Percentiles rank a stretch among this genome's conserved stretches.
Conservation (phyloP, 2,888 invertebrate genomes). For the Chymomyza caudatula region DNA sequence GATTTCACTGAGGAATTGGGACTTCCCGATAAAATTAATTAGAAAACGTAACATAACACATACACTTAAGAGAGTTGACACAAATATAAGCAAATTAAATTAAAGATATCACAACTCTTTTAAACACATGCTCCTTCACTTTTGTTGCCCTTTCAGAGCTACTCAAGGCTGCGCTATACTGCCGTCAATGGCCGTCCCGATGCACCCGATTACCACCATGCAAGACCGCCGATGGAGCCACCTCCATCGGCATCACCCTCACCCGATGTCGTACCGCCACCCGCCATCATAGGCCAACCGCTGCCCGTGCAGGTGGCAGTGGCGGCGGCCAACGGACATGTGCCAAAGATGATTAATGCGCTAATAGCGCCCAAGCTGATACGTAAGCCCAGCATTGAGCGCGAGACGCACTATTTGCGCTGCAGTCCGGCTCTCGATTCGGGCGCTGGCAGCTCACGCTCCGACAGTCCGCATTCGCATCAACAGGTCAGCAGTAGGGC, state of each 20-base stretch:
- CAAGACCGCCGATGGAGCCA: slow-evolving; percentile 74
- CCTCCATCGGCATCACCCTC: slow-evolving; percentile 73
- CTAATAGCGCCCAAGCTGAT: slow-evolving; percentile 86
- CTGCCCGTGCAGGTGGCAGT: slow-evolving; percentile 44
- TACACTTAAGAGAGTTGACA: not conserved
- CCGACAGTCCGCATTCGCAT: slow-evolving; percentile 90
- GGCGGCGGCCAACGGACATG: slow-evolving; percentile 75
- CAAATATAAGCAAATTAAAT: not conserved
- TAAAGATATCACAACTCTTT: not conserved
- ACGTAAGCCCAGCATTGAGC: slow-evolving; percentile 92
- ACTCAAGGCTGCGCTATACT: slow-evolving; percentile 74
- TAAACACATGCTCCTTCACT: not conserved
- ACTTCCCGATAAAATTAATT: too few relatives aligned
- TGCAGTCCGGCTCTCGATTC: slow-evolving; percentile 93
- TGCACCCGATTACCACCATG: slow-evolving; percentile 75
- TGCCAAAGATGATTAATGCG: slow-evolving; percentile 78
- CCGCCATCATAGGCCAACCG: slow-evolving; percentile 30
- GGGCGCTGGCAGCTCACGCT: slow-evolving; percentile 92
- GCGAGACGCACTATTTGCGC: slow-evolving; percentile 85
- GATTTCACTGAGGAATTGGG: too few relatives aligned
- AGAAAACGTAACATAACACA: too few relatives aligned
- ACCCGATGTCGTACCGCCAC: slow-evolving; percentile 63
- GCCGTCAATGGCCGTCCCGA: slow-evolving; percentile 75
- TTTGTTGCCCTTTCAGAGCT: slow-evolving; percentile 63
- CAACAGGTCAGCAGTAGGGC: slow-evolving; percentile 82